Evolutionary conservation across 2,888 invertebrate genomes (phyloP).

Genomic region (Alsophila aescularia): DNA sequence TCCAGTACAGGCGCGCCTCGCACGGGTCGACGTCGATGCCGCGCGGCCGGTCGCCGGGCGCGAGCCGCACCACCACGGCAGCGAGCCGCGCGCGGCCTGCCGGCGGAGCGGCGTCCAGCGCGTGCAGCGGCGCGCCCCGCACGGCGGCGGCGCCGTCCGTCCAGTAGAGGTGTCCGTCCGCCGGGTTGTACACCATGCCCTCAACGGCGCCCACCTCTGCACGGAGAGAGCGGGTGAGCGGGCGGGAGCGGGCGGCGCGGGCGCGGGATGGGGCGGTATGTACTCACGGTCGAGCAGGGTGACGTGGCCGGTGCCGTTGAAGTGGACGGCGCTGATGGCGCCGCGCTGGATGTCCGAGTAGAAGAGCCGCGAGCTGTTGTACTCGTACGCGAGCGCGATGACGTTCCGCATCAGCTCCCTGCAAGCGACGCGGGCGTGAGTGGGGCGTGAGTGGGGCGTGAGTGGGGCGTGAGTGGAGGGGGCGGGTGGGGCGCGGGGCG

Average conservation of each 20-base stretch:
- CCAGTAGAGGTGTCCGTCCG: conserved; percentile 90
- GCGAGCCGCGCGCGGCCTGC: conserved; percentile 29
- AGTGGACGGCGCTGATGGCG: conserved; percentile 91
- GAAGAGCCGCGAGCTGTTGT: conserved; percentile 87
- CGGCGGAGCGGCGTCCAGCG: conserved; percentile 34
- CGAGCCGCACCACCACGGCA: conserved; percentile 86
- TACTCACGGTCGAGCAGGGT: conserved; percentile 87
- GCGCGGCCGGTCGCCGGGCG: conserved; percentile 90
- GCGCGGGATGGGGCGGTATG: neutral
- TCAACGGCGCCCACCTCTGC: conserved; percentile 93
- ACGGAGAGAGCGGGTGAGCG: neutral
- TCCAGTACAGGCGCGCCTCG: conserved; percentile 91
- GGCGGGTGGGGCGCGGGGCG: neutral
- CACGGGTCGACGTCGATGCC: conserved; percentile 95
- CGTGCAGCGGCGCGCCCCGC: conserved; percentile 49
- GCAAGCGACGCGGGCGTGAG: conserved; percentile 10
- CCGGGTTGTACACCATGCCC: conserved; percentile 91
- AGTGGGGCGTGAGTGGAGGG: neutral
- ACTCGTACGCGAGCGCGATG: conserved; percentile 93
- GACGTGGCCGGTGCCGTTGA: conserved; percentile 90
- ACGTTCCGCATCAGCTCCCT: conserved; percentile 92
- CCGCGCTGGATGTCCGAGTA: conserved; percentile 96
- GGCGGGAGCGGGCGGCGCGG: neutral
- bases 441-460: neutral
- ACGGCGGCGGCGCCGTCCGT: conserved; percentile 89